Conservation (phyloP, 2,888 invertebrate species). For the Helobdella robusta region DNA sequence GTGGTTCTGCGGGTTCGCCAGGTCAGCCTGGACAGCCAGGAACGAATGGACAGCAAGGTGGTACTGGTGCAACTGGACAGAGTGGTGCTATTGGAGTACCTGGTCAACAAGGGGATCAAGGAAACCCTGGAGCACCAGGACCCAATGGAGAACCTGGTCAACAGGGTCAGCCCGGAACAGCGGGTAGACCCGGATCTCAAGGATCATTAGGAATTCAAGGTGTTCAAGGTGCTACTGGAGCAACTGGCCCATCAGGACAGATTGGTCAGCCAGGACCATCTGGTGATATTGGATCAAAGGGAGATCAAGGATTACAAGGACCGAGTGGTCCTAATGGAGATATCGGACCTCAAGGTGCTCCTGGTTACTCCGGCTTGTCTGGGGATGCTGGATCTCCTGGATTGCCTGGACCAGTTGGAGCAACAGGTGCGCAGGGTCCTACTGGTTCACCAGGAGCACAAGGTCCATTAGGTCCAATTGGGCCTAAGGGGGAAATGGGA, state of each 20-base stretch:
- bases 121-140: conserved; percentile 30
- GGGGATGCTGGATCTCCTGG: conserved; percentile 28
- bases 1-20: conserved; percentile 22
- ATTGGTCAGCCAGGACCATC: conserved; percentile 24
- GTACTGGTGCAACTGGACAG: conserved; percentile 25
- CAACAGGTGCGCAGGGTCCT: conserved; percentile 11
- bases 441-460: conserved; percentile 17
- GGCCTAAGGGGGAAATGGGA: conserved; percentile 28
- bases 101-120: conserved; percentile 25
- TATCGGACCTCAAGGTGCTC: conserved; percentile 21
- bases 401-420: conserved; percentile 22
- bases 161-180: conserved; percentile 19
- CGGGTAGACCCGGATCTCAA: conserved; percentile 20
- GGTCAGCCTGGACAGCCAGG: conserved; percentile 27
- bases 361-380: conserved; percentile 24
- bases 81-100: conserved; percentile 15
- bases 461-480: conserved; percentile 25
- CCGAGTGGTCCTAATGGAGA: conserved; percentile 19
- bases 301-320: conserved; percentile 25
- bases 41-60: conserved; percentile 25
- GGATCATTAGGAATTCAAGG: conserved; percentile 24
- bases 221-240: conserved; percentile 7
- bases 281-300: conserved; percentile 24
- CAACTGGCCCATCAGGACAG: conserved; percentile 27
- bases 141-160: conserved; percentile 12